Evolutionary conservation across 37 sponge, comb jelly and placozoan genomes (phyloP).

Genomic region (Halisarca cf. caerulea): DNA sequence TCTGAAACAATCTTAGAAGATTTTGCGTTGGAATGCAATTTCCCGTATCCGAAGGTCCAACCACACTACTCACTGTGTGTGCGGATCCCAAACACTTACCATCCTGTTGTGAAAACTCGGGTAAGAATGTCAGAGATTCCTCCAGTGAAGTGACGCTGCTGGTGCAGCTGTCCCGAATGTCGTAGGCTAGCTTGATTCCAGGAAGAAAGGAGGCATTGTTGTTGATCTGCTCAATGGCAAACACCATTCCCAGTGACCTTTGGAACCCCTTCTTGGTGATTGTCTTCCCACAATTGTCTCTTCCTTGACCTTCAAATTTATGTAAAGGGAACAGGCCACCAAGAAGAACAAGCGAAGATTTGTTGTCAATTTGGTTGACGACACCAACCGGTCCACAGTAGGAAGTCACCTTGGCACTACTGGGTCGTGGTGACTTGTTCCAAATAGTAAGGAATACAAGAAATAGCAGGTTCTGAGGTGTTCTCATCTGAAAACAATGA

Average conservation of each 20-base stretch:
- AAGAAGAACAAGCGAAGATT: not conserved
- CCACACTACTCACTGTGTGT: constrained; percentile 47
- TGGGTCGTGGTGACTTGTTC: no score
- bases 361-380: not conserved
- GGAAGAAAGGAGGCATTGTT: not conserved
- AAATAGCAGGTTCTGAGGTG: no score
- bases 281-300: not conserved
- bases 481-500: no score
- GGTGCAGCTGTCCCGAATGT: not conserved
- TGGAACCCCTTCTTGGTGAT: not conserved
- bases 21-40: constrained; percentile 64
- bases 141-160: not conserved
- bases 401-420: no score
- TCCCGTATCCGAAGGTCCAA: constrained; percentile 62
- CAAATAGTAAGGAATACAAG: no score
- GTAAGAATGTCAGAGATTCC: not conserved
- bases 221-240: not conserved
- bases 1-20: constrained; percentile 60
- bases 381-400: not conserved
- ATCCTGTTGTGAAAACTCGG: not conserved
- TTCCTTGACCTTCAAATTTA: not conserved
- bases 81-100: not conserved
- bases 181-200: not conserved
- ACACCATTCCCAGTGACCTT: not conserved
- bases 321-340: constrained; percentile 17